Percentiles rank a stretch among this genome's conserved stretches.
Evolutionary conservation across 64 coral and sea anemone species (phyloP).

Genomic region (Trachythela sp.): DNA sequence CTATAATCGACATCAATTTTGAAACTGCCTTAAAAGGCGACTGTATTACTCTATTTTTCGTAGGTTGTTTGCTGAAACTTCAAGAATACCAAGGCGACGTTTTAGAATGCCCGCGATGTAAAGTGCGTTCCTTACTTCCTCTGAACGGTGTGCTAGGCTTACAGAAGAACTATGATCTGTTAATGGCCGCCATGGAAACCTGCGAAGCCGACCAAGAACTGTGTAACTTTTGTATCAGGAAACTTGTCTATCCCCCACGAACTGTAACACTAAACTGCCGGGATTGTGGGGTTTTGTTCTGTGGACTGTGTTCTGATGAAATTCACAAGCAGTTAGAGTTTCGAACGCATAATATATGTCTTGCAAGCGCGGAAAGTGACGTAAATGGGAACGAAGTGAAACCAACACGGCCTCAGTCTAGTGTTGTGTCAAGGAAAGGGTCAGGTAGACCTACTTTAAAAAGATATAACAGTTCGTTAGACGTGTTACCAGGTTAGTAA

Average conservation of each 20-base stretch:
- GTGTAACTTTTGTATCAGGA: slow-evolving; percentile 86
- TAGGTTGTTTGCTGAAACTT: slow-evolving; percentile 81
- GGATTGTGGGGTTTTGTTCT: slow-evolving; percentile 80
- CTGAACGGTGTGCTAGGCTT: slow-evolving; percentile 65
- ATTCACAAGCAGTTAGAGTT: slow-evolving; percentile 96
- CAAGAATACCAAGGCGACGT: slow-evolving; percentile 87
- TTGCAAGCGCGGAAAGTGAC: slow-evolving; percentile 37
- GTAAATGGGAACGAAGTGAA: background rate
- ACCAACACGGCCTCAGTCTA: background rate
- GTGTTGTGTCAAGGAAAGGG: background rate
- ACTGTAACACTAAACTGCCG: slow-evolving; percentile 68
- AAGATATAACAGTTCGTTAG: background rate
- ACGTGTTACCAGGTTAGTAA: background rate
- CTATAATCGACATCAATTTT: no score
- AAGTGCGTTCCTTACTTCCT: slow-evolving; percentile 77
- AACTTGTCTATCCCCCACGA: slow-evolving; percentile 81
- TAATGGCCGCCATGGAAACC: slow-evolving; percentile 53
- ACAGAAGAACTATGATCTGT: slow-evolving; percentile 72
- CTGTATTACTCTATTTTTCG: no score
- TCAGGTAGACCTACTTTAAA: background rate
- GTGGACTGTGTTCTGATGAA: slow-evolving; percentile 80
- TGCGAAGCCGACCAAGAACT: slow-evolving; percentile 73
- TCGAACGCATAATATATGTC: slow-evolving; percentile 67
- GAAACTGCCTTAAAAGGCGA: no score
- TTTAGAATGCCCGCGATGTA: slow-evolving; percentile 84